A percentile compares a stretch with the other conserved stretches of the same genome.
Evolutionary conservation across 2,113 vertebrate species (phyloP).

Genomic region (Desmodus rotundus): DNA sequence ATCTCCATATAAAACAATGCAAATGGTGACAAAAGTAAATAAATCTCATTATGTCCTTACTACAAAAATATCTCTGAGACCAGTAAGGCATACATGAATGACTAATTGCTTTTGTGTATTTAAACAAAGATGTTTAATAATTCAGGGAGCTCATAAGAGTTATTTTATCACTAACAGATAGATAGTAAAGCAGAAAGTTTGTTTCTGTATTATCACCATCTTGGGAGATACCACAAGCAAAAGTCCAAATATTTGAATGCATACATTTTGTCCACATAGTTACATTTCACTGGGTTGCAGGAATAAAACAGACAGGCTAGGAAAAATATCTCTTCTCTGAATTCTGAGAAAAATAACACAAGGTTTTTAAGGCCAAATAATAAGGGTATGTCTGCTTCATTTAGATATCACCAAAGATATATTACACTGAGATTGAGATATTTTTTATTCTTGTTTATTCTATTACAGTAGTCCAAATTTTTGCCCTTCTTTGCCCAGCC

Average conservation of each 20-base stretch:
- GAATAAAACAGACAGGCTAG: background rate
- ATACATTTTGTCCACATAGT: background rate
- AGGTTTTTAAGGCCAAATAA: background rate
- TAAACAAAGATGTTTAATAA: slow-evolving; percentile 19
- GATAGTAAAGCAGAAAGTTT: background rate
- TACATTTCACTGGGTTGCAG: background rate
- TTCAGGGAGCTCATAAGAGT: background rate
- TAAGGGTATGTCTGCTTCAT: background rate
- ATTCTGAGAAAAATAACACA: background rate
- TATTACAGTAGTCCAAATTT: too few relatives aligned
- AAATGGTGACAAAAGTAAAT: background rate
- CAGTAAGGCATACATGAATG: background rate
- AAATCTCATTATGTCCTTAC: background rate
- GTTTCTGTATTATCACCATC: background rate
- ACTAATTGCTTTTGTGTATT: slow-evolving; percentile 15
- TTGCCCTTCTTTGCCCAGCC: too few relatives aligned
- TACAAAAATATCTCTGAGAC: background rate
- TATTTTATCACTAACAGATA: background rate
- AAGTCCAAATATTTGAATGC: background rate
- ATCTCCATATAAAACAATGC: slow-evolving; percentile 1
- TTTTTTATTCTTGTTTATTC: background rate
- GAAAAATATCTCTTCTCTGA: background rate
- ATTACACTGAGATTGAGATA: background rate
- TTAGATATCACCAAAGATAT: background rate
- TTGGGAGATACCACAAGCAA: background rate